phyloP scores from a whole-genome alignment of 2,113 vertebrate genomes.

The Urocynchramus pylzowi region DNA sequence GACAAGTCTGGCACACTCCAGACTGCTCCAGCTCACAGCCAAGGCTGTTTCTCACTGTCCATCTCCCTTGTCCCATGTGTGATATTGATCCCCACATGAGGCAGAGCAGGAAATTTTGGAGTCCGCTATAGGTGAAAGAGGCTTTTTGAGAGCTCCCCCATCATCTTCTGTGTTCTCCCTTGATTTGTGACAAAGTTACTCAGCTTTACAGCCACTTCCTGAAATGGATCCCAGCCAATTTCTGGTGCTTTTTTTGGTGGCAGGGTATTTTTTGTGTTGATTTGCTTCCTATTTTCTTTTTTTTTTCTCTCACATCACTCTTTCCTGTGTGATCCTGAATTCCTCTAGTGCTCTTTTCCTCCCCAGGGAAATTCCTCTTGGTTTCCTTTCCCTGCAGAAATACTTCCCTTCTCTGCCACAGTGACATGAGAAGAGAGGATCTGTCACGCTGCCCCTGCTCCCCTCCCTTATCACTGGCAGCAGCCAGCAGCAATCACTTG shows the following conservation, averaged over 20 bases:
- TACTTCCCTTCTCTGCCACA: not conserved
- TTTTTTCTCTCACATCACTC: slow-evolving; percentile 35
- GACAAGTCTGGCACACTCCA: not conserved
- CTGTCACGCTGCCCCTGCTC: not conserved
- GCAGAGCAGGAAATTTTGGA: not conserved
- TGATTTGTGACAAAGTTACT: slow-evolving; percentile 20
- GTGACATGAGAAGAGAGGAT: not conserved
- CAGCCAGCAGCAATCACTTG: not conserved
- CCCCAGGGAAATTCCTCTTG: not conserved
- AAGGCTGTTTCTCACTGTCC: not conserved
- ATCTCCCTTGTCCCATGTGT: no score
- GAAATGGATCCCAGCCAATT: slow-evolving; percentile 29
- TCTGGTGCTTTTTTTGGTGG: slow-evolving; percentile 39
- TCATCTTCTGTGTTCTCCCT: not conserved
- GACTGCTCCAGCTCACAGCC: not conserved
- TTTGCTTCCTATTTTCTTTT: slow-evolving; percentile 14
- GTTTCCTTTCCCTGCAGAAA: slow-evolving; percentile 51
- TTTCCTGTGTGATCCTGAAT: slow-evolving; percentile 56
- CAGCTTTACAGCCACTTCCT: slow-evolving; percentile 41
- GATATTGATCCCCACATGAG: not conserved
- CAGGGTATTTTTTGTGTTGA: not conserved
- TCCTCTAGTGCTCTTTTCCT: slow-evolving; percentile 50
- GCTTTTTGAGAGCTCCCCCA: not conserved
- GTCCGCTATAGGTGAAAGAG: not conserved
- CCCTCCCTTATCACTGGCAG: not conserved